Conservation (phyloP, 1,140 invertebrate species). For the Pollicipes pollicipes region DNA sequence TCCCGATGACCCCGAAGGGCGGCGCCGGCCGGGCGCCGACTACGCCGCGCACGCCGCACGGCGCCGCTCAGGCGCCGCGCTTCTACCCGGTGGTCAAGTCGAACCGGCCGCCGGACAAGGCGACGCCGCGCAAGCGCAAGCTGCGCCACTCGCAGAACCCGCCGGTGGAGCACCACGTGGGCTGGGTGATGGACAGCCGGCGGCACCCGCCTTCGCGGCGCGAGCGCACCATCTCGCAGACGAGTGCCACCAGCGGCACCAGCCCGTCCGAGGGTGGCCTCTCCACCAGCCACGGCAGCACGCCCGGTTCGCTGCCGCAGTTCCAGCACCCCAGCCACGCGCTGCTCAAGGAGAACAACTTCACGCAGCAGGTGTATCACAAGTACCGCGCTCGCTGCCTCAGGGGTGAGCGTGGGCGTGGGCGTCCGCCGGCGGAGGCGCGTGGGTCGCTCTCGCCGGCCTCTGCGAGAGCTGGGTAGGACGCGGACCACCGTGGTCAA, state of each 20-base stretch:
- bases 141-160: slow-evolving; percentile 81
- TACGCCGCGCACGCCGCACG: background rate
- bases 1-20: background rate
- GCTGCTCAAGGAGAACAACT: slow-evolving; percentile 89
- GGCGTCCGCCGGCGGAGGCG: no score
- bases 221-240: slow-evolving; percentile 2
- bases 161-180: slow-evolving; percentile 71
- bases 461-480: no score
- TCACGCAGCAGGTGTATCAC: slow-evolving; percentile 90
- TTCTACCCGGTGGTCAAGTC: slow-evolving; percentile 93
- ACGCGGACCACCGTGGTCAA: no score
- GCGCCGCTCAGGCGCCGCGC: slow-evolving; percentile 24
- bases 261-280: slow-evolving; percentile 43
- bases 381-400: slow-evolving; percentile 84
- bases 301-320: slow-evolving; percentile 54
- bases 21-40: background rate
- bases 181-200: slow-evolving; percentile 85
- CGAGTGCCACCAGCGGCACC: slow-evolving; percentile 29
- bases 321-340: slow-evolving; percentile 95
- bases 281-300: slow-evolving; percentile 27
- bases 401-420: slow-evolving; percentile 73
- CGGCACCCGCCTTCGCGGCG: slow-evolving; percentile 40
- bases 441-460: no score
- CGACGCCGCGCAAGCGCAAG: slow-evolving; percentile 62
- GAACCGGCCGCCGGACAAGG: slow-evolving; percentile 34